These are phyloP conservation scores for Melanerpes aurifrons DNA, from an alignment of 2,113 vertebrate genomes.

Conservation along the genomic window DNA sequence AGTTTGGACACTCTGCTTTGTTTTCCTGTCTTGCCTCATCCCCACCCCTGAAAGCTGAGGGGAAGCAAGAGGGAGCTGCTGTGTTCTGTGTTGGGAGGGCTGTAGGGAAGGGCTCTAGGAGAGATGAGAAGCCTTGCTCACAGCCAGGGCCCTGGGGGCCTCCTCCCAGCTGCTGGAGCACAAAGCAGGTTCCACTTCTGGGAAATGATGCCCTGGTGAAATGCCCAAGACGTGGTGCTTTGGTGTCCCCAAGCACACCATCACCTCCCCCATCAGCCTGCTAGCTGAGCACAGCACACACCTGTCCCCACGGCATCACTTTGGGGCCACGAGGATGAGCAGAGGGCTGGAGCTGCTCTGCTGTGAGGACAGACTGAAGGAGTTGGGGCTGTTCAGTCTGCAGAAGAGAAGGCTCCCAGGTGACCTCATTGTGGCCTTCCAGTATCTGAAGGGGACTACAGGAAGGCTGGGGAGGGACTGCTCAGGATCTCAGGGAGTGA, in stretches of 20 bases:
- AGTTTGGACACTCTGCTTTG: not conserved
- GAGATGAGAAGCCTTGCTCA: not conserved
- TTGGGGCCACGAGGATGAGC: too few species aligned
- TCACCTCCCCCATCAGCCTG: not conserved
- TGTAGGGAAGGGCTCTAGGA: not conserved
- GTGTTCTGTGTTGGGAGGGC: accelerated
- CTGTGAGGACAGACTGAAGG: too few species aligned
- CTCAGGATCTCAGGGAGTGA: too few species aligned
- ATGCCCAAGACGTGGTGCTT: not conserved
- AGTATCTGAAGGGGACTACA: too few species aligned
- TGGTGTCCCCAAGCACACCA: not conserved
- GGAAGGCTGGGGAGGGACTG: too few species aligned
- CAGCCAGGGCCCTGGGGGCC: not conserved
- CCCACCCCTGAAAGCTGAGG: not conserved
- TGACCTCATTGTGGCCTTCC: too few species aligned
- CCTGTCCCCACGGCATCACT: not conserved
- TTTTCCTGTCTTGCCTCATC: not conserved
- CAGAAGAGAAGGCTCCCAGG: too few species aligned
- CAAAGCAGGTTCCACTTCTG: conserved; percentile 29
- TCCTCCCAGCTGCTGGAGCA: conserved; percentile 29
- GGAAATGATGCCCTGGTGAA: conserved; percentile 36
- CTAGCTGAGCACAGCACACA: not conserved
- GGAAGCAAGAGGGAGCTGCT: not conserved
- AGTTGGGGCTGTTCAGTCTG: too few species aligned
- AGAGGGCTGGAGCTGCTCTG: too few species aligned